Evolutionary conservation across 2,113 vertebrate species (phyloP), one percentile per base, ranked within the genome.

Genomic region (Thunnus thynnus): DNA sequence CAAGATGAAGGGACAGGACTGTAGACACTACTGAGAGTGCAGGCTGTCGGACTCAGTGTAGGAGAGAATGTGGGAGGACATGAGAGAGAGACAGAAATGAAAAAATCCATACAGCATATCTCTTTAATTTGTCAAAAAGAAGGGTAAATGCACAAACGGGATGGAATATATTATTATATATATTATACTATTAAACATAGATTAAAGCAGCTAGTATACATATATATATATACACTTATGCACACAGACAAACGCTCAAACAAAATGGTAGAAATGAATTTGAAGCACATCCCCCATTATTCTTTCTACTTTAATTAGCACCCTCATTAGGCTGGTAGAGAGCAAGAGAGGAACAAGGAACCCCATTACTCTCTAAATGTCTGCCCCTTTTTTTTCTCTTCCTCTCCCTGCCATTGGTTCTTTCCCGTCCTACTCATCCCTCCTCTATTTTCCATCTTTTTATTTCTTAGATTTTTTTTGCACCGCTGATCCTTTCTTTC

Each of bases 231-330:
- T 12, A 68, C 46, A 57, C 58, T 51, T 36, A 50, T 41, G 11
- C 32, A 48, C 56, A 48, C 62, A 54, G 13, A 62, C 0, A 36
- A 22, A 64, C 13, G 22, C 55, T 77, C 52, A 80, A 61, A 81
- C 41, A 70, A 84, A 89, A 87, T 72, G 77, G 79, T 61, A 57
- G 82, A 82, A 82, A 84, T 86, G 22, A 64, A 89, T 86, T 83
- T 84, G 76, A 61, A 69, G 86, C 86, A 90, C 86, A 62, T 94
- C 94, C 87, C 74, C 95, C 96, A 85, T 86, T 68, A 88, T 92
- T 96, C 95, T 94, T 93, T 95, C 93, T 90, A 93, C 95, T 93
- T 96, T 97, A 97, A 97, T 98, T 97, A 97, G 95, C 94, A 89
- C 93, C 90, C 95, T 96, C 91, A 94, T 97, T 97, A 97, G 95